phyloP scores from a whole-genome alignment of 2,113 vertebrate genomes.

The Nothocercus julius region DNA sequence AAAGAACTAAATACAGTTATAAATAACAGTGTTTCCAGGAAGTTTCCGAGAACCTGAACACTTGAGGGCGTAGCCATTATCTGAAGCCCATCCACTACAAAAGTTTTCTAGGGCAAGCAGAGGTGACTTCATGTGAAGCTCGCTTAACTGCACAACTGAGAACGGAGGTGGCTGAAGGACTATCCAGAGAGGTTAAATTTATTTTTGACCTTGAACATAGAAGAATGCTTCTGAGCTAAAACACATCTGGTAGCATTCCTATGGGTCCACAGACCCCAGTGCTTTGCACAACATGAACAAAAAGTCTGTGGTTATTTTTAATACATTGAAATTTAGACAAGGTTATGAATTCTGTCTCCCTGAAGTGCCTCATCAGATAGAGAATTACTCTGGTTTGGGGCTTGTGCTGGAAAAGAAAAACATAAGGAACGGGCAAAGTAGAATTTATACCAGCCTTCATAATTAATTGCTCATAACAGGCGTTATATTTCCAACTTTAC shows the following conservation, averaged over 20 bases:
- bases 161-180: background rate
- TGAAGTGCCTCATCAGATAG: background rate
- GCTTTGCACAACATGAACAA: background rate
- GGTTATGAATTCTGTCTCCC: background rate
- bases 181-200: background rate
- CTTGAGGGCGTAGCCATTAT: background rate
- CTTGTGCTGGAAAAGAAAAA: background rate
- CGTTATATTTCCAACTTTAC: background rate
- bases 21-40: background rate
- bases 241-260: rapidly evolving
- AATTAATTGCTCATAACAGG: background rate
- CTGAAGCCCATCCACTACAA: background rate
- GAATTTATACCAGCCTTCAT: background rate
- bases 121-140: background rate
- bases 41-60: background rate
- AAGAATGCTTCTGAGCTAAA: background rate
- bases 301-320: background rate
- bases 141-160: background rate
- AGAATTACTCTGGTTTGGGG: background rate
- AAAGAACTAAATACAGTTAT: background rate
- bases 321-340: background rate
- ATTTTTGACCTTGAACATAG: background rate
- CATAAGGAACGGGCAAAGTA: background rate
- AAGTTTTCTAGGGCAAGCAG: background rate
- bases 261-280: background rate